A percentile compares a stretch with the other conserved stretches of the same genome.
Evolutionary conservation across 2,888 invertebrate genomes (phyloP).

Genomic region (Scaptomyza reducta): DNA sequence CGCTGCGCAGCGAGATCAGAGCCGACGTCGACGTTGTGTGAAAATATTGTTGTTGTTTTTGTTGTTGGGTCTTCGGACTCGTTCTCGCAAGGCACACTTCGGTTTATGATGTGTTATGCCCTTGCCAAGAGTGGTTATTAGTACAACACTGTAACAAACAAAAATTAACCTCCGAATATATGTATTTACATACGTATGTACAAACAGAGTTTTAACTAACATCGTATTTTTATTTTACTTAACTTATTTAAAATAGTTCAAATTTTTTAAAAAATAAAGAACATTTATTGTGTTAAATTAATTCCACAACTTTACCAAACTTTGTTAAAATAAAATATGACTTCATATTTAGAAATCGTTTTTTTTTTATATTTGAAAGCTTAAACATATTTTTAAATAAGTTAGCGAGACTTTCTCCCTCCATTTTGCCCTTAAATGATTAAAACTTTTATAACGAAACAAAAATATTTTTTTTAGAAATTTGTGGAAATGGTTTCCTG

Average conservation of each 20-base stretch:
- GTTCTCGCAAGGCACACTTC: slow-evolving; percentile 51
- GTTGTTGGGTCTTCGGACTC: slow-evolving; percentile 36
- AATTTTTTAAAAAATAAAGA: too few species aligned
- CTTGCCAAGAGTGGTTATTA: slow-evolving; percentile 52
- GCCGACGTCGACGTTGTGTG: slow-evolving; percentile 42
- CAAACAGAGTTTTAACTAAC: not conserved
- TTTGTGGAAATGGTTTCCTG: not conserved
- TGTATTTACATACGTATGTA: slow-evolving; percentile 13
- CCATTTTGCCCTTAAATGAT: too few species aligned
- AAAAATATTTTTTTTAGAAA: not conserved
- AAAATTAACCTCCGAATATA: slow-evolving; percentile 25
- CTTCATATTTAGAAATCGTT: too few species aligned
- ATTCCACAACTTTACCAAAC: not conserved
- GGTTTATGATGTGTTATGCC: slow-evolving; percentile 58
- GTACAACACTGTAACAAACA: slow-evolving; percentile 51
- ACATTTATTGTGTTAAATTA: too few species aligned
- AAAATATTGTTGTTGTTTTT: slow-evolving; percentile 19
- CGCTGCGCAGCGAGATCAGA: slow-evolving; percentile 39
- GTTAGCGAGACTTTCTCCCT: not conserved
- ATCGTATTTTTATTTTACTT: not conserved
- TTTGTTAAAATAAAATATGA: not conserved
- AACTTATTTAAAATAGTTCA: not conserved
- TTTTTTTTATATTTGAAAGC: too few species aligned
- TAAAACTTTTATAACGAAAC: not conserved
- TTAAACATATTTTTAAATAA: too few species aligned